These are phyloP conservation scores for Darevskia nairensis DNA, from an alignment of 2,797 vertebrate genomes.

Conservation along the genomic window DNA sequence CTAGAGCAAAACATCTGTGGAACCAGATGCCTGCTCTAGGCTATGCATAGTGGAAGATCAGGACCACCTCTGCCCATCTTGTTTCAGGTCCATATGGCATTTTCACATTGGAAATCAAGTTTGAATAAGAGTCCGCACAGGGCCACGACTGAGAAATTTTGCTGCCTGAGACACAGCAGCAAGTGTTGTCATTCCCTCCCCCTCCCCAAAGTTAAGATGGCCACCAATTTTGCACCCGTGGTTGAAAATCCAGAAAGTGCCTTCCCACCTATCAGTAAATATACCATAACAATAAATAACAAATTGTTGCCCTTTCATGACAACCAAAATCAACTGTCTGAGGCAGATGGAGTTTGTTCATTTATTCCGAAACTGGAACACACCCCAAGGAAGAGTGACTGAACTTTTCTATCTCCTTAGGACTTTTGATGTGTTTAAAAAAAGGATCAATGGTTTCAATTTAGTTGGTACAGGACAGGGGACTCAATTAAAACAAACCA, in stretches of 20 bases:
- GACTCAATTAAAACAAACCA: conserved; percentile 10
- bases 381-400: not conserved
- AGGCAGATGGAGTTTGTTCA: not conserved
- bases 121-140: not conserved
- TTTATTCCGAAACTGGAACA: not conserved
- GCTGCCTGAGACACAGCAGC: no score
- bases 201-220: not conserved
- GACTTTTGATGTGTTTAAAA: not conserved
- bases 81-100: not conserved
- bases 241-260: no score
- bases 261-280: no score
- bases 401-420: not conserved
- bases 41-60: not conserved
- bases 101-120: not conserved
- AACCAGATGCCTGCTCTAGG: no score
- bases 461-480: not conserved
- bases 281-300: not conserved
- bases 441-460: conserved; percentile 14
- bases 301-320: not conserved
- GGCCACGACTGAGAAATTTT: no score
- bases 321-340: no score
- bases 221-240: not conserved
- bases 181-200: not conserved
- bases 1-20: no score
- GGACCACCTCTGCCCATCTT: not conserved